phyloP scores from a whole-genome alignment of 2,888 invertebrate species.

The Dicyrtomina minuta region DNA sequence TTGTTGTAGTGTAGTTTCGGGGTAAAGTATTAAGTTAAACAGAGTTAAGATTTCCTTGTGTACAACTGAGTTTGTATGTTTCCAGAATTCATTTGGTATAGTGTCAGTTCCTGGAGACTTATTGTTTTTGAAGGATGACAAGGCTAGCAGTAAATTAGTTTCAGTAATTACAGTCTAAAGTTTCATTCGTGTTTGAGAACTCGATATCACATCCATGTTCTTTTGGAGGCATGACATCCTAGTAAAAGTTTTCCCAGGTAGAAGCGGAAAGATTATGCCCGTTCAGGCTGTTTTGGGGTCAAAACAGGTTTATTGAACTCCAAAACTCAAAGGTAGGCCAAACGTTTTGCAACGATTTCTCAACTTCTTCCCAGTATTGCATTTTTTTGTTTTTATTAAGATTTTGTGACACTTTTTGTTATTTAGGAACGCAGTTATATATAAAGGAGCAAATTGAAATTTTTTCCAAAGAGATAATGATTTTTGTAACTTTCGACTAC shows the following conservation, averaged over 20 bases:
- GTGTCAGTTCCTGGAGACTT: not conserved
- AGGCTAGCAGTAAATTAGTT: not conserved
- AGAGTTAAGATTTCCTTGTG: not conserved
- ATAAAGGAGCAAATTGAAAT: no score
- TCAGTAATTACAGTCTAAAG: not conserved
- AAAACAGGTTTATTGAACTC: no score
- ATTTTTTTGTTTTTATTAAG: no score
- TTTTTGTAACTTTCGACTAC: no score
- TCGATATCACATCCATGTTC: not conserved
- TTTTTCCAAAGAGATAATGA: no score
- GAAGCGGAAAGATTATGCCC: not conserved
- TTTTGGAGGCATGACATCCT: not conserved
- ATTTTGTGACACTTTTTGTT: no score
- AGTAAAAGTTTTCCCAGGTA: not conserved
- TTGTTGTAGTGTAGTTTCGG: not conserved
- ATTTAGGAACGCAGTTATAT: no score
- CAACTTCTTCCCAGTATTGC: no score
- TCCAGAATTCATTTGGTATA: not conserved
- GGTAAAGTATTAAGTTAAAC: not conserved
- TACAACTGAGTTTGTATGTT: not conserved
- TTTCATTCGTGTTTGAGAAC: not conserved
- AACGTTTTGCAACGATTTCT: no score
- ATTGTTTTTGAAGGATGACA: not conserved
- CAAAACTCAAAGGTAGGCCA: no score
- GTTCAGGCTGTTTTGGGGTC: no score